Evolutionary conservation across 1,140 invertebrate genomes (phyloP), one percentile per base, ranked within the genome.

Genomic region (Nephila pilipes): DNA sequence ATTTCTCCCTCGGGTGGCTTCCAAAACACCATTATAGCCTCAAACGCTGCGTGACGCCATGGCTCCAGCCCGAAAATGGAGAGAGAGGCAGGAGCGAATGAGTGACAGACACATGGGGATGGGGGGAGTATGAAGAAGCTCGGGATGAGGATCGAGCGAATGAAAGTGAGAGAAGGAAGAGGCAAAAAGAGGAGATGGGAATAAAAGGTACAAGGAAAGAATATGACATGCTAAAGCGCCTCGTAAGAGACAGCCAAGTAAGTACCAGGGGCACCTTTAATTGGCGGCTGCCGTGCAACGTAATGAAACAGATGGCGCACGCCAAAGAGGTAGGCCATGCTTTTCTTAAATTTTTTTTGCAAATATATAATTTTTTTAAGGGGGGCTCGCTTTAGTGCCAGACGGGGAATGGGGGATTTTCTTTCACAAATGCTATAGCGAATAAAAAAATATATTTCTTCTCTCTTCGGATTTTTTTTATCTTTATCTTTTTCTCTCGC

Each of bases 191-290:
- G 75, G 80, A 79, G 80, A 32, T 46, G 80, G 80, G 90, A 91
- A 91, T 85, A 91, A 91, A 91, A 85, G 80, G 88, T 90, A 90
- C 88, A 90, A 90, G 88, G 57, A 60, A 90, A 85, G 90, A 87
- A 92, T 92, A 92, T 92, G 91, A 92, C 91, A 92, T 92, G 91
- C 83, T 92, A 92, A 92, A 92, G 90, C 90, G 90, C 88, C 75
- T 65, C 90, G 90, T 65, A 91, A 85, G 80, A 91, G 90, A 92
- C 80, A 92, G 60, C 58, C 58, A 85, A 92, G 90, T 85, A 92
- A 92, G 90, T 92, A 92, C 90, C 32, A 81, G 90, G 83, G 81
- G 38, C 91, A 92, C 91, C 91, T 92, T 92, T 92, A 92, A 92
- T 92, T 92, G 91, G 90, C 80, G 90, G 90, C 58, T 65, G 57